Base-by-base conservation (phyloP, 2,888 invertebrate genomes). In the Lepidonotus clava region DNA sequence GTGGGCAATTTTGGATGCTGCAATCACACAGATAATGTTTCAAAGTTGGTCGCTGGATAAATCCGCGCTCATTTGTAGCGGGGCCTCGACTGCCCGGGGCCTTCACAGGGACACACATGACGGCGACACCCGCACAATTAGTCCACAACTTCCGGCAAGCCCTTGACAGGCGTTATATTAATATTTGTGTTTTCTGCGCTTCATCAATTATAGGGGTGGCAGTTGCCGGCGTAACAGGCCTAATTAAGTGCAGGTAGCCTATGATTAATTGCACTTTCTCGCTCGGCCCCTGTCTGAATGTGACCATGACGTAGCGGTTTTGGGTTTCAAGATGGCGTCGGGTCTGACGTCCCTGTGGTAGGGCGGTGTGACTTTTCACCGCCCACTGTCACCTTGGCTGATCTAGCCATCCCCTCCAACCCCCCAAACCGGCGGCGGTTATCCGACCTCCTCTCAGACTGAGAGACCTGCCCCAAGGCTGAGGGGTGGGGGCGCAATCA, bases 121-220 rank as follows among this genome's bases (percentile, higher is more conserved):
- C 71, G 71, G 71, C 71, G 71, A 71, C 71, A 71, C 71, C 34
- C 14, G 36, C 71, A 71, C 71, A 71, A 71, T 71, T 71, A 71
- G 71, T 34, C 36, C 71, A 38, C 71, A 34, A 71, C 71, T 71
- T 71, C 71, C 71, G 71, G 71, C 71, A 21, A 34, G 71, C 34
- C 38, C 38, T 21, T 71, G 71, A 71, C 71, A 71, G 71, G 71
- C 71, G 71, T 71, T 71, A 71, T 71, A 71, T 71, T 71, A 71
- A 71, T 71, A 71, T 71, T 71, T 71, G 71, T 71, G 71, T 71
- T 71, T 71, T 71, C 71, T 71, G 71, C 71, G 71, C 71, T 71
- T 71, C 71, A 71, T 71, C 71, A 71, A 71, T 71, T 71, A 71
- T 36, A 71, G 71, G 71, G 71, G 71, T 38, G 71, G 71, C 71